Percentiles rank a stretch among this genome's conserved stretches.
phyloP scores from a whole-genome alignment of 2,888 invertebrate genomes.

The Podotricha telesiphe region DNA sequence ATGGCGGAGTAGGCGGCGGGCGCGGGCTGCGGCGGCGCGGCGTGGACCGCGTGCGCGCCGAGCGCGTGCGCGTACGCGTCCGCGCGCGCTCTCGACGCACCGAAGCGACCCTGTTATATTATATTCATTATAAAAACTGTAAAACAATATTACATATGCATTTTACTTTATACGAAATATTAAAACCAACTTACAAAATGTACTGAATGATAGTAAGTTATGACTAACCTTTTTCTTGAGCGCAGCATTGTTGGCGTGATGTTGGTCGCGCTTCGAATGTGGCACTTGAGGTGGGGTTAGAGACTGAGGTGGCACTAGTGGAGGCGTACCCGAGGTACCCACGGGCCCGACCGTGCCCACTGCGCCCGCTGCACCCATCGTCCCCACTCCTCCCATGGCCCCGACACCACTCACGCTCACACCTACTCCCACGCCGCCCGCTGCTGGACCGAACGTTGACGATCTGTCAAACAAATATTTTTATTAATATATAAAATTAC shows the following conservation, averaged over 20 bases:
- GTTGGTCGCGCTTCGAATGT: constrained; percentile 70
- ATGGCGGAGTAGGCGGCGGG: constrained; percentile 88
- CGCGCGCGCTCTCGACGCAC: constrained; percentile 55
- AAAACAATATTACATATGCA: background rate
- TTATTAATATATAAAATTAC: background rate
- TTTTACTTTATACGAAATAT: background rate
- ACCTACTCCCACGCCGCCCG: constrained; percentile 42
- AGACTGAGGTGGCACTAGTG: constrained; percentile 56
- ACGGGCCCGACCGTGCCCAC: constrained; percentile 34
- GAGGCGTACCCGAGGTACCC: constrained; percentile 47
- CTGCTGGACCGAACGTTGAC: constrained; percentile 63
- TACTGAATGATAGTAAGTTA: constrained; percentile 6
- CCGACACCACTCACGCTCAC: constrained; percentile 26
- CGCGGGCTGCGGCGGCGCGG: constrained; percentile 72
- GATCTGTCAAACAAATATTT: constrained; percentile 48
- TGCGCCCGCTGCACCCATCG: constrained; percentile 39
- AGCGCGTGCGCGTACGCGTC: constrained; percentile 50
- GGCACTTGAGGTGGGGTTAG: constrained; percentile 61
- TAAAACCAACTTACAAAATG: constrained; percentile 5
- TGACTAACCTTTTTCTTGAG: constrained; percentile 72
- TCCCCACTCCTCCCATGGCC: constrained; percentile 32
- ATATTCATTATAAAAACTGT: background rate
- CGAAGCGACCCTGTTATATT: constrained; percentile 60
- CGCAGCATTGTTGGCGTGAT: constrained; percentile 60
- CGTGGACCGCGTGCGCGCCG: constrained; percentile 55